Percentiles rank a stretch among this genome's conserved stretches.
Conservation (phyloP, 2,113 vertebrate species). For the Cryptomyrus ogoouensis region DNA sequence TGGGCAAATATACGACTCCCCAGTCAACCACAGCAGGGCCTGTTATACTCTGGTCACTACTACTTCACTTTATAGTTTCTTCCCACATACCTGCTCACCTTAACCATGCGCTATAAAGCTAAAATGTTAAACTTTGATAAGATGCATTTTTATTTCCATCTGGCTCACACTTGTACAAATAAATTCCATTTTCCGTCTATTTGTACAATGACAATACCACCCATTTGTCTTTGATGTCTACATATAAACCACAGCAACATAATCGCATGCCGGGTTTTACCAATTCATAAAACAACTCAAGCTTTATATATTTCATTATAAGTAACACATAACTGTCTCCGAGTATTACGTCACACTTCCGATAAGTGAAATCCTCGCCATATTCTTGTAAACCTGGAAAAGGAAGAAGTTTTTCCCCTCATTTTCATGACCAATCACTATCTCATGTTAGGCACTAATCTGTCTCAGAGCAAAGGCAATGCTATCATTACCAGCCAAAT, state of each 20-base stretch:
- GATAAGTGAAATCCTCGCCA: background rate
- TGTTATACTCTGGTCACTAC: background rate
- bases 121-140: background rate
- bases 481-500: slow-evolving; percentile 78
- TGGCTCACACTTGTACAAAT: background rate
- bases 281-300: background rate
- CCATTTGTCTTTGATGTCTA: background rate
- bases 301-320: background rate
- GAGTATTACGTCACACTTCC: background rate
- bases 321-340: background rate
- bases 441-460: slow-evolving; percentile 63
- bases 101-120: background rate
- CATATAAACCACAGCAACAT: background rate
- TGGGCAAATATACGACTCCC: background rate
- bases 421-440: slow-evolving; percentile 31
- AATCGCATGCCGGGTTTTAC: background rate
- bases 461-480: slow-evolving; percentile 62
- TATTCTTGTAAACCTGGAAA: slow-evolving; percentile 32
- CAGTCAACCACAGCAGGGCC: background rate
- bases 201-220: background rate
- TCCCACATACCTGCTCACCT: background rate
- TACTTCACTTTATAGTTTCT: background rate
- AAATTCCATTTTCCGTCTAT: background rate
- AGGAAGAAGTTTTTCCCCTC: slow-evolving; percentile 52
- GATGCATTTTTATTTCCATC: background rate